A percentile compares a stretch with the other conserved stretches of the same genome.
phyloP scores from a whole-genome alignment of 2,113 vertebrate species.

The Toxotes chatareus region DNA sequence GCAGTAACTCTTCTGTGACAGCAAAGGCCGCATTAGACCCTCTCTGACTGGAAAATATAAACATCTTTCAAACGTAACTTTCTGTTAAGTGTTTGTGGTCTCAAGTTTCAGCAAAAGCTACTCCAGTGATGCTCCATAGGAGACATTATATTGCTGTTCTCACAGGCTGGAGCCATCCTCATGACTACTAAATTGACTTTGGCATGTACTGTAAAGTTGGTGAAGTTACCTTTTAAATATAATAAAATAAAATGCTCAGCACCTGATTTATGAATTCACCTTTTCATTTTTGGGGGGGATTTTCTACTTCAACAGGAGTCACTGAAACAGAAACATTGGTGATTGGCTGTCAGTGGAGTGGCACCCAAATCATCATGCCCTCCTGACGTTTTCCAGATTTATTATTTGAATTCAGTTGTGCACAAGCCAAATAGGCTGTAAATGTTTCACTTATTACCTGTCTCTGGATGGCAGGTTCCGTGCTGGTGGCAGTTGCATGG shows the following conservation, averaged over 20 bases:
- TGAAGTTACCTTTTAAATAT: slow-evolving; percentile 12
- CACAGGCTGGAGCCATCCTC: neutral
- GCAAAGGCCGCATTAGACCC: neutral
- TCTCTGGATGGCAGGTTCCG: slow-evolving; percentile 88
- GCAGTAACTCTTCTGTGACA: neutral
- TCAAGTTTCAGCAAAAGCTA: neutral
- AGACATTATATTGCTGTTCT: slow-evolving; percentile 26
- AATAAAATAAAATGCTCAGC: slow-evolving; percentile 1
- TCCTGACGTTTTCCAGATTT: slow-evolving; percentile 28
- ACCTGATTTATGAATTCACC: slow-evolving; percentile 29
- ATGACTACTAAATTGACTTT: slow-evolving; percentile 20
- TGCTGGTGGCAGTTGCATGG: slow-evolving; percentile 92
- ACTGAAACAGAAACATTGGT: slow-evolving; percentile 46
- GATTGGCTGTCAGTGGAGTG: slow-evolving; percentile 37
- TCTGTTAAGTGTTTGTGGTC: neutral
- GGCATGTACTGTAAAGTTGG: neutral
- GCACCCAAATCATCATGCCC: slow-evolving; percentile 9
- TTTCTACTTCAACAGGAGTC: slow-evolving; percentile 12
- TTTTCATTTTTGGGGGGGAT: slow-evolving; percentile 1
- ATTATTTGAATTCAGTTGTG: slow-evolving; percentile 12
- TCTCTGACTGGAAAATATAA: neutral
- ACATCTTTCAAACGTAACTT: neutral
- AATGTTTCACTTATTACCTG: slow-evolving; percentile 81
- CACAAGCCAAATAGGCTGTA: neutral
- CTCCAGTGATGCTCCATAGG: neutral